These are phyloP conservation scores for Sesamia nonagrioides DNA, from an alignment of 1,140 invertebrate genomes.

Conservation along the genomic window DNA sequence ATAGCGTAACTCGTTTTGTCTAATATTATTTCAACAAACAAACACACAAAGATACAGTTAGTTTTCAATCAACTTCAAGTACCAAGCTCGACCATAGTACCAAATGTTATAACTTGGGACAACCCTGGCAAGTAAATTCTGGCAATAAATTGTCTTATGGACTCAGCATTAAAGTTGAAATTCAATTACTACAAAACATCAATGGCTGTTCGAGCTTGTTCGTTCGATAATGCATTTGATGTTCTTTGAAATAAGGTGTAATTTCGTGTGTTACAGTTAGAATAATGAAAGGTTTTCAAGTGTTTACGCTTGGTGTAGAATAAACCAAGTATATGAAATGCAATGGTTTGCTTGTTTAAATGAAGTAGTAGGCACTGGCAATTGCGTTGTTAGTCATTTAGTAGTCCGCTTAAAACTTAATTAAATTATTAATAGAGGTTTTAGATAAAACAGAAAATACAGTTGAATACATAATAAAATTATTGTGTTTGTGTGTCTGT, in stretches of 20 bases:
- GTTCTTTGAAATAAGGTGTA: background rate
- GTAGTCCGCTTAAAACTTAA: background rate
- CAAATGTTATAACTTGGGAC: constrained; percentile 71
- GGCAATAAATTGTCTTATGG: background rate
- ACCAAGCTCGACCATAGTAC: constrained; percentile 56
- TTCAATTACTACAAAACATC: background rate
- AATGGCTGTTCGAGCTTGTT: background rate
- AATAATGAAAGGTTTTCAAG: constrained; percentile 38
- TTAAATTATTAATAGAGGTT: background rate
- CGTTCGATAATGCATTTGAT: background rate
- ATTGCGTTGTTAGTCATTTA: constrained; percentile 30
- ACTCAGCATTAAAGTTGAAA: constrained; percentile 7
- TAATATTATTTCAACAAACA: constrained; percentile 72
- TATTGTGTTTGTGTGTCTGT: too few relatives aligned
- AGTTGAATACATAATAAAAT: background rate
- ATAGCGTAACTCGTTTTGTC: constrained; percentile 67
- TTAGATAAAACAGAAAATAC: background rate
- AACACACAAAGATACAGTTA: constrained; percentile 73
- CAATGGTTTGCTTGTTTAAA: constrained; percentile 46
- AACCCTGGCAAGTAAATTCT: constrained; percentile 5
- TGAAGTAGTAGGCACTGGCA: constrained; percentile 15
- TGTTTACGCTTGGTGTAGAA: constrained; percentile 52
- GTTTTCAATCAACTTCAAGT: constrained; percentile 81
- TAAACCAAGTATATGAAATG: constrained; percentile 49
- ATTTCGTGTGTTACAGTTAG: background rate